phyloP scores from a whole-genome alignment of 1,140 invertebrate species.

The silkworm (Bombyx mori) region ASM3026992v2 NC_085110.1:4971001-4971500 shows the following conservation, averaged over 20 bases:
- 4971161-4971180: constrained; percentile 2
- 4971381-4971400: constrained; percentile 65
- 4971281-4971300: constrained; percentile 22
- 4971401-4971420: constrained; percentile 68
- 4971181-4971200: constrained; percentile 49
- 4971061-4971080: too few species aligned
- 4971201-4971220: constrained; percentile 60
- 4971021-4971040: too few species aligned
- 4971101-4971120: too few species aligned
- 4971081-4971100: too few species aligned
- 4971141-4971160: background rate
- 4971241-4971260: constrained; percentile 72
- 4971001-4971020: too few species aligned
- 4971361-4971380: constrained; percentile 72
- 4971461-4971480: too few species aligned
- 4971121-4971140: background rate
- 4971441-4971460: too few species aligned
- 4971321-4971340: constrained; percentile 50
- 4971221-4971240: constrained; percentile 66
- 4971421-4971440: constrained; percentile 36
- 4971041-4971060: too few species aligned
- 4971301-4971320: constrained; percentile 44
- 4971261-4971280: constrained; percentile 69
- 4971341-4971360: constrained; percentile 71
- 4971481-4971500: too few species aligned